These are phyloP conservation scores for Nematolebias whitei DNA, from an alignment of 2,113 vertebrate genomes.

Conservation along the genomic window DNA sequence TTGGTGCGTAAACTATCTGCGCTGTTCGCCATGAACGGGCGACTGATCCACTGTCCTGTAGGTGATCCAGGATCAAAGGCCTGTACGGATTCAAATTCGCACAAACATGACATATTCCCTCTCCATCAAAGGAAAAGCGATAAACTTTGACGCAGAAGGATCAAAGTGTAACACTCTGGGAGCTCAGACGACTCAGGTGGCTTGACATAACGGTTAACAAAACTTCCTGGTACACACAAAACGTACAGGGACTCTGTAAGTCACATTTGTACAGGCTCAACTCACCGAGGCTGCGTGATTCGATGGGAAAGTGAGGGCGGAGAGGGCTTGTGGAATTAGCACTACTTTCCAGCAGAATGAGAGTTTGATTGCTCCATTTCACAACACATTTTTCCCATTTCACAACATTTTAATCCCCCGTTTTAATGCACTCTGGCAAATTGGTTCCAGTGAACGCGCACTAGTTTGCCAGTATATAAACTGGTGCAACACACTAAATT, in stretches of 20 bases:
- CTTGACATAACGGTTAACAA: slow-evolving; percentile 37
- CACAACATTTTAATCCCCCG: slow-evolving; percentile 64
- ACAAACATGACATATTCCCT: slow-evolving; percentile 20
- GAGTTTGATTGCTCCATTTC: slow-evolving; percentile 67
- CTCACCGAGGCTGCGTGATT: slow-evolving; percentile 7
- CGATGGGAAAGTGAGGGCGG: slow-evolving; percentile 37
- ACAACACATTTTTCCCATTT: slow-evolving; percentile 48
- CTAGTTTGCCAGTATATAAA: slow-evolving; percentile 51
- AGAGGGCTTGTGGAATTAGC: slow-evolving; percentile 37
- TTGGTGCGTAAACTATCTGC: slow-evolving; percentile 15
- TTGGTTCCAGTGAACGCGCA: slow-evolving; percentile 61
- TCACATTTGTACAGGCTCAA: slow-evolving; percentile 12
- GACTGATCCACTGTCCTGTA: slow-evolving; percentile 45
- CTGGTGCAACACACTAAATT: slow-evolving; percentile 32
- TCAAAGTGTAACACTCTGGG: slow-evolving; percentile 34
- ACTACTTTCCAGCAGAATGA: slow-evolving; percentile 53
- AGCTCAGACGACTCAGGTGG: slow-evolving; percentile 23
- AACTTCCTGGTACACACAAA: neutral
- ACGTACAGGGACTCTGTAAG: slow-evolving; percentile 1
- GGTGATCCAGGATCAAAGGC: slow-evolving; percentile 54
- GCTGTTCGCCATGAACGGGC: slow-evolving; percentile 1
- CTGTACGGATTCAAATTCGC: slow-evolving; percentile 18
- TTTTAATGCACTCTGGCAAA: slow-evolving; percentile 63
- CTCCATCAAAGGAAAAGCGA: slow-evolving; percentile 39
- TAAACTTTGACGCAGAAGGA: slow-evolving; percentile 30